Evolutionary conservation across 2,113 vertebrate genomes (phyloP).

Genomic region (Casuarius casuarius): DNA sequence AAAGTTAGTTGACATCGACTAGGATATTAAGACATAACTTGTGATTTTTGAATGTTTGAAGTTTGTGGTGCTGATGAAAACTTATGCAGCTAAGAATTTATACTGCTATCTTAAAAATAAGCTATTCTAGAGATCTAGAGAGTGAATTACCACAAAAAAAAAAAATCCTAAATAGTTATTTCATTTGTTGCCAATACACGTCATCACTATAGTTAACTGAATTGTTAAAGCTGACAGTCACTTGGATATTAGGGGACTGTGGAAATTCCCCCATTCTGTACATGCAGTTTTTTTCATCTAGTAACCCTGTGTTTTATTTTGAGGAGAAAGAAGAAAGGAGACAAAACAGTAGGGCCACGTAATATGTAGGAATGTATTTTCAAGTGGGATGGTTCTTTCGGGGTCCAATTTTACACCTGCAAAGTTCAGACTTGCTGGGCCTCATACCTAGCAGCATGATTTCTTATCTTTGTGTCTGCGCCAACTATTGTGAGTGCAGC

Average conservation of each 20-base stretch:
- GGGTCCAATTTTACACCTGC: neutral
- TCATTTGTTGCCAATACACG: neutral
- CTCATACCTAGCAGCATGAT: neutral
- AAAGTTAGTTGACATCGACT: neutral
- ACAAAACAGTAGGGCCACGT: neutral
- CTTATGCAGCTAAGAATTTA: neutral
- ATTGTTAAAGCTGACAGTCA: neutral
- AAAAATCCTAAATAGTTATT: neutral
- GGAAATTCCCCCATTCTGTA: neutral
- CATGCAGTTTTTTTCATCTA: neutral
- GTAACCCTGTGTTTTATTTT: neutral
- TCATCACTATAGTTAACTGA: accelerated
- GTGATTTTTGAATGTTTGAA: neutral
- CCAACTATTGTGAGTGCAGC: neutral
- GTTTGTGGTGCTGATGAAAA: neutral
- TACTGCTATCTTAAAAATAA: neutral
- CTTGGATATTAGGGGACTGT: neutral
- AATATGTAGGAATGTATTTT: neutral
- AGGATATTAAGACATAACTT: neutral
- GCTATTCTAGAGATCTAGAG: neutral
- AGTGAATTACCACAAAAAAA: neutral
- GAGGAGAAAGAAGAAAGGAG: neutral
- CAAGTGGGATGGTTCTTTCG: neutral
- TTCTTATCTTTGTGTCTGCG: neutral
- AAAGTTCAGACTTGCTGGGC: neutral